Evolutionary conservation across 2,113 vertebrate genomes (phyloP).

Genomic region (Montifringilla adamsi): DNA sequence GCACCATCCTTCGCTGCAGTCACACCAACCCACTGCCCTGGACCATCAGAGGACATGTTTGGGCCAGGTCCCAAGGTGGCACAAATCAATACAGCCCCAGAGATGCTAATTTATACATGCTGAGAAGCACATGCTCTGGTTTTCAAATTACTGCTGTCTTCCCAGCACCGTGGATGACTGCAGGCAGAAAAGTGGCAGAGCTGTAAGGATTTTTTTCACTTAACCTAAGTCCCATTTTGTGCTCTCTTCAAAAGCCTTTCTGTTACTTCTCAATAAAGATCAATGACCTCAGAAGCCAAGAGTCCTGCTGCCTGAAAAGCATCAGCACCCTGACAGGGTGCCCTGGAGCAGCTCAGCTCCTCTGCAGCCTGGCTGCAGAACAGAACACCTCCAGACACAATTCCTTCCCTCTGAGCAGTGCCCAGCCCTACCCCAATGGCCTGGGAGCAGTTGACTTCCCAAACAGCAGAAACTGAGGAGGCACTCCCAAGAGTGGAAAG

Average conservation of each 20-base stretch:
- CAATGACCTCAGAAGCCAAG: not conserved
- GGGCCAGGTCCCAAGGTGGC: not conserved
- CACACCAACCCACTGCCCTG: accelerated
- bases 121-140: not conserved
- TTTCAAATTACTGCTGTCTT: not conserved
- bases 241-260: not conserved
- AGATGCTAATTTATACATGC: not conserved
- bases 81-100: not conserved
- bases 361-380: not conserved
- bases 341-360: not conserved
- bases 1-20: not conserved
- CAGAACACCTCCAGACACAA: not conserved
- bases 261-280: not conserved
- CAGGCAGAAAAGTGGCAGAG: not conserved
- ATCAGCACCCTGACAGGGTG: not conserved
- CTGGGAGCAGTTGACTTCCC: not conserved
- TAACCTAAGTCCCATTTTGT: not conserved
- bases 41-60: not conserved
- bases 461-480: not conserved
- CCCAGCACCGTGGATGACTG: accelerated
- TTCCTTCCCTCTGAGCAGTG: not conserved
- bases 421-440: not conserved
- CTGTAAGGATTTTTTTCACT: not conserved
- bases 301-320: not conserved
- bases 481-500: not conserved